Conservation (phyloP, 2,113 vertebrate genomes). For the Oncorhynchus keta region DNA sequence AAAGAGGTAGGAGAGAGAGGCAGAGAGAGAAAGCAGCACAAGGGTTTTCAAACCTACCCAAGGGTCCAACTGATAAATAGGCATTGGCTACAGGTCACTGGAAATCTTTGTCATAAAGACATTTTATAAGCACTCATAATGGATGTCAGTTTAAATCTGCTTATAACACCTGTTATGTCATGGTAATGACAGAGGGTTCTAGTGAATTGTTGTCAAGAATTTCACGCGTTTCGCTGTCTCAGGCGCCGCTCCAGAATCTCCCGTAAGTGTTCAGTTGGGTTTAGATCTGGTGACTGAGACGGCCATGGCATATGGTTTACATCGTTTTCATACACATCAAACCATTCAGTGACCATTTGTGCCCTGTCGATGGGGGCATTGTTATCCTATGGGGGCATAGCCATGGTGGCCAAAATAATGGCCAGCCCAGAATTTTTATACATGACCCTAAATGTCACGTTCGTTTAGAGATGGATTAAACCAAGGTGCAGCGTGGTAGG, state of each 20-base stretch:
- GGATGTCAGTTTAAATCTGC: constrained; percentile 1
- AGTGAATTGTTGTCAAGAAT: constrained; percentile 14
- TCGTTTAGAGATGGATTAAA: no score
- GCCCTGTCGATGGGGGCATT: no score
- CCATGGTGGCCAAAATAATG: no score
- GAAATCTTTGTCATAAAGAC: constrained; percentile 24
- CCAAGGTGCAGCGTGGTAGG: no score
- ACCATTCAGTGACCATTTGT: no score
- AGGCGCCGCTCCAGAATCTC: no score
- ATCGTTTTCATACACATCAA: no score
- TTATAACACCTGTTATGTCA: constrained; percentile 10
- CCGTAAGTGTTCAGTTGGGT: background rate
- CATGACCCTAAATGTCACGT: no score
- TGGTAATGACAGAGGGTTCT: constrained; percentile 7
- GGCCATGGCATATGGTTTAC: no score
- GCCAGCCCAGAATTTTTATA: no score
- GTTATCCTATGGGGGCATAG: no score
- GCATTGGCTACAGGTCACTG: background rate
- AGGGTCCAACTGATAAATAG: constrained; percentile 1
- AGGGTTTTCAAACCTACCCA: constrained; percentile 57
- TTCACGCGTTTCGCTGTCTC: constrained; percentile 8
- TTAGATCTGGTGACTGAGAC: no score
- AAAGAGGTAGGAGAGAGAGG: background rate
- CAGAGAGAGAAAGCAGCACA: constrained; percentile 26
- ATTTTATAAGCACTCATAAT: constrained; percentile 20